Evolutionary conservation across 2,797 vertebrate species (phyloP).

Genomic region (Lagodon rhomboides): DNA sequence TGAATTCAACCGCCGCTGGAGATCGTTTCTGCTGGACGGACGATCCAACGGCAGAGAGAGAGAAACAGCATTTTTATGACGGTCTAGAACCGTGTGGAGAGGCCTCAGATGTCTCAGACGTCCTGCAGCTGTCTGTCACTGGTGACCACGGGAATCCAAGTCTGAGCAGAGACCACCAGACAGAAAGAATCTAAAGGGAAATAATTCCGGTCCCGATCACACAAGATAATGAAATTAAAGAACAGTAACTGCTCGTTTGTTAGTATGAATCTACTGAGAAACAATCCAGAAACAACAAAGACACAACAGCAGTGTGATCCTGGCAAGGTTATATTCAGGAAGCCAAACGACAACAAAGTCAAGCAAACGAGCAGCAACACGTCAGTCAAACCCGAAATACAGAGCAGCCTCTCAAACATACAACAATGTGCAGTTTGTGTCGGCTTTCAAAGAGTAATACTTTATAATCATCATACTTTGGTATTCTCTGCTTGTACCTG

Average conservation of each 20-base stretch:
- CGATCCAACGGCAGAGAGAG: neutral
- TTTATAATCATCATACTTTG: no score
- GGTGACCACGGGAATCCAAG: neutral
- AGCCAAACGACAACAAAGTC: neutral
- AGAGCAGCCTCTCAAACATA: neutral
- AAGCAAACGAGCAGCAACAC: neutral
- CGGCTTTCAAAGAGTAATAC: neutral
- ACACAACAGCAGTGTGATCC: neutral
- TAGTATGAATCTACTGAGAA: neutral
- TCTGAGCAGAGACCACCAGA: constrained; percentile 11
- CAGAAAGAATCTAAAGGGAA: constrained; percentile 20
- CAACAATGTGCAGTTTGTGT: neutral
- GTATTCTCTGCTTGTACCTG: no score
- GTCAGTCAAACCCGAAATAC: neutral
- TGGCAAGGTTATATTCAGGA: neutral
- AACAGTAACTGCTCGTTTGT: neutral
- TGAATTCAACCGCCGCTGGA: neutral
- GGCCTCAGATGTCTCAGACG: no score
- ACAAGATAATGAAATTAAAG: neutral
- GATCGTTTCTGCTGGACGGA: neutral
- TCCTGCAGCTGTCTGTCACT: constrained; percentile 21
- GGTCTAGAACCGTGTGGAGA: constrained; percentile 2
- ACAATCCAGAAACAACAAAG: neutral
- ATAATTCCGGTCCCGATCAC: neutral
- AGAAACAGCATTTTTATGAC: constrained; percentile 21